phyloP scores from a whole-genome alignment of 2,113 vertebrate species.

The Lampris incognitus region DNA sequence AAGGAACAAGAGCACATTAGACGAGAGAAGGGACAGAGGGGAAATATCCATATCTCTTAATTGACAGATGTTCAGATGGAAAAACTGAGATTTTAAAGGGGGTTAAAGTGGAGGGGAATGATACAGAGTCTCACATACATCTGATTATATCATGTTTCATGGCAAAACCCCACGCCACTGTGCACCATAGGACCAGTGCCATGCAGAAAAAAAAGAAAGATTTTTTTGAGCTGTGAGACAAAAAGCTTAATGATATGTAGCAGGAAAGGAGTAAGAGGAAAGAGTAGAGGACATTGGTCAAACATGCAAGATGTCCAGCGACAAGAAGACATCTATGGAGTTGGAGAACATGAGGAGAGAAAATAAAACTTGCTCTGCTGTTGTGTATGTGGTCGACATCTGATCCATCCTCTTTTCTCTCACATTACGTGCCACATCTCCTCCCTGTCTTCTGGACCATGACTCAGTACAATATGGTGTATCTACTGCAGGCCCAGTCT shows the following conservation, averaged over 20 bases:
- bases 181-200: not conserved
- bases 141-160: not conserved
- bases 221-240: not conserved
- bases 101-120: too few relatives aligned
- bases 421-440: conserved; percentile 47
- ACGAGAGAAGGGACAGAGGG: not conserved
- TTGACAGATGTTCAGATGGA: too few relatives aligned
- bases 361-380: conserved; percentile 43
- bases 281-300: conserved; percentile 22
- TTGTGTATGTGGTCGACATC: conserved; percentile 58
- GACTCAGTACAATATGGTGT: conserved; percentile 32
- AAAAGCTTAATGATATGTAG: conserved; percentile 11
- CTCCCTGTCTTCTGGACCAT: conserved; percentile 26
- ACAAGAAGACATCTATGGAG: conserved; percentile 39
- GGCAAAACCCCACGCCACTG: not conserved
- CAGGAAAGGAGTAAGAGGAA: not conserved
- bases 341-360: conserved; percentile 55
- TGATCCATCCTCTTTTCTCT: conserved; percentile 50
- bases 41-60: too few relatives aligned
- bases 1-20: not conserved
- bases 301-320: conserved; percentile 29
- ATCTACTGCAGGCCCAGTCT: conserved; percentile 7
- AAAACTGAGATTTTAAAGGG: too few relatives aligned
- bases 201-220: not conserved
- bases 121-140: too few relatives aligned